Evolutionary conservation across 2,888 invertebrate species (phyloP), one percentile per base, ranked within the genome.

Genomic region (Euzetes globulus): DNA sequence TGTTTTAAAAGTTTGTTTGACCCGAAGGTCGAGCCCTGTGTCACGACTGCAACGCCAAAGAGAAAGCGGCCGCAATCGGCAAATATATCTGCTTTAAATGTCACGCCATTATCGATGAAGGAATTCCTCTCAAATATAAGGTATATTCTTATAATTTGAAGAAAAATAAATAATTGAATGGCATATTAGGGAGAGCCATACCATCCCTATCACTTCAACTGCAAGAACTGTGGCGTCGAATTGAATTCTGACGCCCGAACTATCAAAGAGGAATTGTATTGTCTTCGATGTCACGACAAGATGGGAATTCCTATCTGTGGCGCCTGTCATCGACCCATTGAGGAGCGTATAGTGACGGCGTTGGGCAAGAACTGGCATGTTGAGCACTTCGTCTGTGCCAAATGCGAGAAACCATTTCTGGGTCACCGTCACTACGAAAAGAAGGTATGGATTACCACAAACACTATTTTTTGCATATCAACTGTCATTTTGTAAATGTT

Each of bases 221-320:
- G 99, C 83, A 91, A 94, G 58, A 80, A 82, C 29, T 86, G 86
- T 81, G 82, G 79, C n/a, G 86, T 90, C 15, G 99, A 99, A 84
- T 86, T 99, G 78, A 97, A 94, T 83, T 90, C 92, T 75, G 95
- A 95, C 80, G 98, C 98, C 2, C 86, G 99, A 75, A 98, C 99
- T 85, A 95, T 99, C 74, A 90, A 92, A 82, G 90, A 92, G 80
- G 97, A 98, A 81, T 85, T 99, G 74, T 99, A 97, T 84, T 99
- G 99, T 82, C 87, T 99, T 78, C 89, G 98, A 73, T 99, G 98
- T 82, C 97, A 98, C 82, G 98, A 98, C 84, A 97, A 98, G 86
- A 98, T 99, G 97, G 98, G 98, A 37, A 96, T 99, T 78, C 98
- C 99, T n/a, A 99, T 99, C 80, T 99, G 99, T 83, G 99, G 98